These are phyloP conservation scores for Chaetura pelagica DNA, from an alignment of 2,113 vertebrate genomes.

Conservation along the genomic window DNA sequence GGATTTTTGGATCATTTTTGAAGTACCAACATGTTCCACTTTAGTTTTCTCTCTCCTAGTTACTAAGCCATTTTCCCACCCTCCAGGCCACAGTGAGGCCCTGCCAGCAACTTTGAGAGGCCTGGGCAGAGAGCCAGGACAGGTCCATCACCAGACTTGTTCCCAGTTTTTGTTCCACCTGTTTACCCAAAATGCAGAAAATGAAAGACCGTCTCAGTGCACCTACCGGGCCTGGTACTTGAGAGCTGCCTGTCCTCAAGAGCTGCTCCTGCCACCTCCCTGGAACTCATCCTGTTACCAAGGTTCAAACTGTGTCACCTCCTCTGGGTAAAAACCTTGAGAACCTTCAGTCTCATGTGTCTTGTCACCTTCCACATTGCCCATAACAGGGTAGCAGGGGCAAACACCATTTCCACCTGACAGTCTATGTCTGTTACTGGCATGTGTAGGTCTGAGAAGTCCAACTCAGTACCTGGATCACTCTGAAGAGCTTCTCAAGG, in stretches of 20 bases:
- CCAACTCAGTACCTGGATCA: background rate
- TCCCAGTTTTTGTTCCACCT: background rate
- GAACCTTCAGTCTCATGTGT: background rate
- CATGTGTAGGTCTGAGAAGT: background rate
- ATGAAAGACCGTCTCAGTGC: background rate
- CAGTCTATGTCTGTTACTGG: background rate
- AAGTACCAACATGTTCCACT: background rate
- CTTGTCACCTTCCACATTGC: accelerated
- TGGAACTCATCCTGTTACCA: background rate
- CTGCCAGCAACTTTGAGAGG: accelerated
- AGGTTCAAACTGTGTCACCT: background rate
- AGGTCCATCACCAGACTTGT: background rate
- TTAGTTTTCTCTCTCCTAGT: background rate
- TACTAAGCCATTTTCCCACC: background rate
- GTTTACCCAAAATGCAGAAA: background rate
- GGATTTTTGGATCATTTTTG: background rate
- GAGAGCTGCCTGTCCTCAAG: background rate
- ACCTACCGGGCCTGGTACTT: background rate
- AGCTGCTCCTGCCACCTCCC: background rate
- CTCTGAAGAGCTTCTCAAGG: background rate
- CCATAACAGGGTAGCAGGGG: background rate
- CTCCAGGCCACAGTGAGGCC: accelerated
- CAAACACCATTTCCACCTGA: background rate
- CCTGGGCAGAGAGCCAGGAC: background rate
- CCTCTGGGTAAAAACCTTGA: background rate